phyloP scores from a whole-genome alignment of 2,888 invertebrate genomes.

The Eristalinus sepulchralis region DNA sequence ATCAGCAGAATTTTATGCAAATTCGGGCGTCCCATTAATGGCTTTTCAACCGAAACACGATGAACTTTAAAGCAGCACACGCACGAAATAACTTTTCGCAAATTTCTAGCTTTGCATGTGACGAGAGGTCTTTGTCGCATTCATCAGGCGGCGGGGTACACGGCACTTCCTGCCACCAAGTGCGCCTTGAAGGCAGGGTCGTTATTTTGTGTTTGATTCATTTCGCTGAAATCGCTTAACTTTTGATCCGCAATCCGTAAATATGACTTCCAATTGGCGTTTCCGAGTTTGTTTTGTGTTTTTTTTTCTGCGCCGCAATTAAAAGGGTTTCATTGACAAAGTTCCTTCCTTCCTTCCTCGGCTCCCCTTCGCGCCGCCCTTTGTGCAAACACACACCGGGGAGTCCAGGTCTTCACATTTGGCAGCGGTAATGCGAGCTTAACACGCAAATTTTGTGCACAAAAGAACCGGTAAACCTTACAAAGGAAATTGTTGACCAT shows the following conservation, averaged over 20 bases:
- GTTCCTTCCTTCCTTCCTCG: neutral
- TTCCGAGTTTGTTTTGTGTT: constrained; percentile 5
- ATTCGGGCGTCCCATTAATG: no score
- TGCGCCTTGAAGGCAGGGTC: no score
- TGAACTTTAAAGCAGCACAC: no score
- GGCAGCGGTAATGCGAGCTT: constrained; percentile 20
- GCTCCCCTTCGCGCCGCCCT: no score
- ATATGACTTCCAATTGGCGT: constrained; percentile 50
- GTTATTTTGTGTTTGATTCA: constrained; percentile 2
- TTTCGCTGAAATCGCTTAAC: constrained; percentile 41
- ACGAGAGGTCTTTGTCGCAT: neutral
- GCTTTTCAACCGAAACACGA: no score
- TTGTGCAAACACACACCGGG: neutral
- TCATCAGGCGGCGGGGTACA: constrained; percentile 18
- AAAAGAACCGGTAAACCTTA: constrained; percentile 16
- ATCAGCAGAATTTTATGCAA: neutral
- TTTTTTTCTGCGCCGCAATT: constrained; percentile 20
- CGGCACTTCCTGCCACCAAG: constrained; percentile 48
- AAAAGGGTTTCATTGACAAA: constrained; percentile 31
- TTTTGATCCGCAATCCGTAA: constrained; percentile 21
- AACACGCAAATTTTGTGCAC: constrained; percentile 29
- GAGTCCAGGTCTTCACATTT: neutral
- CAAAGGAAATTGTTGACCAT: constrained; percentile 2
- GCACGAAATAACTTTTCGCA: no score
- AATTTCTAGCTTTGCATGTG: neutral